phyloP scores from a whole-genome alignment of 2,797 vertebrate genomes.

The Lepilemur ruficaudatus region DNA sequence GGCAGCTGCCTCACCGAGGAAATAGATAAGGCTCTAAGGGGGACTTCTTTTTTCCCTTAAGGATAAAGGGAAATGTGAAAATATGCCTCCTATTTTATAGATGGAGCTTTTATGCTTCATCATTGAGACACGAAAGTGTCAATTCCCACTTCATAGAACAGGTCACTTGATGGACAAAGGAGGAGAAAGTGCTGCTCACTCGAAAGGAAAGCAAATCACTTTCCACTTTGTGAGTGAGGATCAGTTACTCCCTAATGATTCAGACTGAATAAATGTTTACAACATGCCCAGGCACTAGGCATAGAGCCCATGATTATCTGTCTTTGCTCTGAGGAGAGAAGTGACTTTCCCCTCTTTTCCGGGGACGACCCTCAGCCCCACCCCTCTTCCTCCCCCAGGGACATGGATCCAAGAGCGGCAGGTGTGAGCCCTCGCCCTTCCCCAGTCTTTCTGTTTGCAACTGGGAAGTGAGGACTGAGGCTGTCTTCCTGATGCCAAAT shows the following conservation, averaged over 20 bases:
- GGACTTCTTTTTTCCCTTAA: neutral
- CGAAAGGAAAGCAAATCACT: neutral
- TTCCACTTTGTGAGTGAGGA: neutral
- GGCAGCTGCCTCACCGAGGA: neutral
- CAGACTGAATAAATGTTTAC: neutral
- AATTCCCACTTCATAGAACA: neutral
- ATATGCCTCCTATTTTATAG: neutral
- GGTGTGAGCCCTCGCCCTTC: neutral
- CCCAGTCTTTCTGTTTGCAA: neutral
- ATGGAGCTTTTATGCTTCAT: neutral
- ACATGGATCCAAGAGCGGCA: neutral
- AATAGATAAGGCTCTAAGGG: neutral
- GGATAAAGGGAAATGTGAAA: neutral
- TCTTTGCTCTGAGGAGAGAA: neutral
- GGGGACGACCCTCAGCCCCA: neutral
- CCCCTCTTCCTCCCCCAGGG: neutral
- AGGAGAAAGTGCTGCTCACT: neutral
- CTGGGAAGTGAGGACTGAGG: neutral
- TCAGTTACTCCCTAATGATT: neutral
- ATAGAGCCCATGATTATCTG: too few species aligned
- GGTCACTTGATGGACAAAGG: neutral
- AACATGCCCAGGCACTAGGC: fast-evolving
- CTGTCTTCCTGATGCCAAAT: neutral
- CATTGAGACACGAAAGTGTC: neutral
- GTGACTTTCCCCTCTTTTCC: neutral